These are phyloP conservation scores for Babyrousa celebensis DNA, from an alignment of 2,797 vertebrate species.

Conservation along the genomic window DNA sequence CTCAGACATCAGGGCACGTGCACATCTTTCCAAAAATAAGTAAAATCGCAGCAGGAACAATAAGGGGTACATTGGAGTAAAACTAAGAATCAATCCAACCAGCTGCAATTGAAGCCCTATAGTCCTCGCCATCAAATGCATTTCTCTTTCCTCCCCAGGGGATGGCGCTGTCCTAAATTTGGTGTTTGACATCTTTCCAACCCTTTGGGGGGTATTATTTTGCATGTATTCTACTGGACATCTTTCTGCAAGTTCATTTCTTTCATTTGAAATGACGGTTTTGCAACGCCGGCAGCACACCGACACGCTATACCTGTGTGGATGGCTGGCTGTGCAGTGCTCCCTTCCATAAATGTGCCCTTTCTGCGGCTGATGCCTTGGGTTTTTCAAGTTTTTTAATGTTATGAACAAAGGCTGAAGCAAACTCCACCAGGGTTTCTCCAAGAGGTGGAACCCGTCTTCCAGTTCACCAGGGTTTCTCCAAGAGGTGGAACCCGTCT, in stretches of 20 bases:
- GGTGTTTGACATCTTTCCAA: accelerated
- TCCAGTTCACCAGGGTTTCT: neutral
- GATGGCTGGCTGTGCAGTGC: accelerated
- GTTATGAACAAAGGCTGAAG: neutral
- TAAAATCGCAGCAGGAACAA: neutral
- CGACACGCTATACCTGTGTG: accelerated
- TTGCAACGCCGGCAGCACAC: accelerated
- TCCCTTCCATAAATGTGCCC: neutral
- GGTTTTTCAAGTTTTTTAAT: neutral
- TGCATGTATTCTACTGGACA: accelerated
- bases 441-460: neutral
- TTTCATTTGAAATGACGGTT: neutral
- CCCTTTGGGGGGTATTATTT: neutral
- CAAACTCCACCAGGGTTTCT: neutral
- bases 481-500: neutral
- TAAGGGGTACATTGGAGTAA: accelerated
- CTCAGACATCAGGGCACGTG: too few species aligned
- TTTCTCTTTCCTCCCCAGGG: too few species aligned
- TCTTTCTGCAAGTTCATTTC: neutral
- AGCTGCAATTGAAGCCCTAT: accelerated
- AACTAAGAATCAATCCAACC: accelerated
- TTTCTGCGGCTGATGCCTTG: neutral
- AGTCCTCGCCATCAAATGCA: accelerated
- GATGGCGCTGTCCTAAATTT: accelerated
- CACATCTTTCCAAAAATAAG: neutral